Percentiles rank a stretch among this genome's conserved stretches.
phyloP scores from a whole-genome alignment of 2,888 invertebrate species.

The Drosophila rellima region DNA sequence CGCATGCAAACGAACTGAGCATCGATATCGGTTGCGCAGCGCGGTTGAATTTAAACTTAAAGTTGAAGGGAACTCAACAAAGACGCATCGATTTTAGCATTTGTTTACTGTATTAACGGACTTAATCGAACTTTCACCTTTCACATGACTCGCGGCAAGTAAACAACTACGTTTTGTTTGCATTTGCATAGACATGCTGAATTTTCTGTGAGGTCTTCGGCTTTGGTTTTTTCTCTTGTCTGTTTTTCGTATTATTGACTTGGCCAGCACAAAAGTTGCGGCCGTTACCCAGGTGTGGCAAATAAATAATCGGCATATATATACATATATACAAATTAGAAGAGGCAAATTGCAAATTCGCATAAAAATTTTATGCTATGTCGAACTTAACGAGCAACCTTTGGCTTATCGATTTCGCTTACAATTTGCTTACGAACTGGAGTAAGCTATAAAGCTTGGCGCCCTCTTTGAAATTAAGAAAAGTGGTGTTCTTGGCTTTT shows the following conservation, averaged over 20 bases:
- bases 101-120: conserved; percentile 24
- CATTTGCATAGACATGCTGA: conserved; percentile 46
- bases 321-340: conserved; percentile 66
- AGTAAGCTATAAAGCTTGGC: conserved; percentile 44
- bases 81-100: conserved; percentile 45
- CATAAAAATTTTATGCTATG: conserved; percentile 66
- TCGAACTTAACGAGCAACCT: conserved; percentile 72
- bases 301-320: conserved; percentile 55
- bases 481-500: conserved; percentile 39
- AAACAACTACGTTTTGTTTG: conserved; percentile 48
- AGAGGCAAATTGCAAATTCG: conserved; percentile 60
- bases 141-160: conserved; percentile 15
- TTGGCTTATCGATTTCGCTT: conserved; percentile 56
- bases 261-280: conserved; percentile 7
- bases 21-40: conserved; percentile 3
- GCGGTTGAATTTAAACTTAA: background rate
- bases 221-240: conserved; percentile 17
- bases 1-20: background rate
- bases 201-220: conserved; percentile 9
- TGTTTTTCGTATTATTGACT: conserved; percentile 40
- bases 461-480: conserved; percentile 53
- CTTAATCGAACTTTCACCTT: conserved; percentile 67
- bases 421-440: conserved; percentile 33
- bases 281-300: conserved; percentile 49
- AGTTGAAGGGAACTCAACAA: too few species aligned